Evolutionary conservation across 1,140 invertebrate species (phyloP).

Genomic region (Phthorimaea operculella): DNA sequence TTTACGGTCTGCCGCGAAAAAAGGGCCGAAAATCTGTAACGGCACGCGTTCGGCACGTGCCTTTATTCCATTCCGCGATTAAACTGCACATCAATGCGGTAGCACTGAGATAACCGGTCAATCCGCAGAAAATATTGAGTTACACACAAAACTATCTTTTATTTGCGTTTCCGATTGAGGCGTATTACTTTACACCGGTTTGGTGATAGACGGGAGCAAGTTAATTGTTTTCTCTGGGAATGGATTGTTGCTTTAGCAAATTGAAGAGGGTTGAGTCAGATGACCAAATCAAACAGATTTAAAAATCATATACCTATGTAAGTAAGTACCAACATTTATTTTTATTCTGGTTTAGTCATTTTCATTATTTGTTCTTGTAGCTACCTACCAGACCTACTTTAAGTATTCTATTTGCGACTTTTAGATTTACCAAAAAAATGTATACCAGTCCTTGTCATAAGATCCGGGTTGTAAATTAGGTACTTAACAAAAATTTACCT

Average conservation of each 20-base stretch:
- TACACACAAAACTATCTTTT: conserved; percentile 51
- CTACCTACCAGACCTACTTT: too few species aligned
- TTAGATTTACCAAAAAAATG: too few species aligned
- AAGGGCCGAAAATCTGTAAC: conserved; percentile 35
- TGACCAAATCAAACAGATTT: too few species aligned
- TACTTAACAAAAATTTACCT: too few species aligned
- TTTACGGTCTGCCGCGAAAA: background rate
- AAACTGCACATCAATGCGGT: conserved; percentile 41
- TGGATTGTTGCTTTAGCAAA: conserved; percentile 31
- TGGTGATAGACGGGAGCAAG: conserved; percentile 27
- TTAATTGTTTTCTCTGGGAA: conserved; percentile 51
- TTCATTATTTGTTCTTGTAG: too few species aligned
- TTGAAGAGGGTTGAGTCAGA: background rate
- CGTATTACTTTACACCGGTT: conserved; percentile 45
- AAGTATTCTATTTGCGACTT: too few species aligned
- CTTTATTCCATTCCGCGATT: conserved; percentile 27
- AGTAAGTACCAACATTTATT: too few species aligned
- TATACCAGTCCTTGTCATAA: too few species aligned
- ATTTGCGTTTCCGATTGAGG: conserved; percentile 60
- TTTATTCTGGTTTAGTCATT: too few species aligned
- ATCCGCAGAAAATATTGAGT: conserved; percentile 59
- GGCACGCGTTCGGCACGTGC: conserved; percentile 50
- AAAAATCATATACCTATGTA: too few species aligned
- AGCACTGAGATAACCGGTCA: conserved; percentile 44
- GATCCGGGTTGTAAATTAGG: too few species aligned